Evolutionary conservation across 2,888 invertebrate species (phyloP).

Genomic region (Cheilosia scutellata): DNA sequence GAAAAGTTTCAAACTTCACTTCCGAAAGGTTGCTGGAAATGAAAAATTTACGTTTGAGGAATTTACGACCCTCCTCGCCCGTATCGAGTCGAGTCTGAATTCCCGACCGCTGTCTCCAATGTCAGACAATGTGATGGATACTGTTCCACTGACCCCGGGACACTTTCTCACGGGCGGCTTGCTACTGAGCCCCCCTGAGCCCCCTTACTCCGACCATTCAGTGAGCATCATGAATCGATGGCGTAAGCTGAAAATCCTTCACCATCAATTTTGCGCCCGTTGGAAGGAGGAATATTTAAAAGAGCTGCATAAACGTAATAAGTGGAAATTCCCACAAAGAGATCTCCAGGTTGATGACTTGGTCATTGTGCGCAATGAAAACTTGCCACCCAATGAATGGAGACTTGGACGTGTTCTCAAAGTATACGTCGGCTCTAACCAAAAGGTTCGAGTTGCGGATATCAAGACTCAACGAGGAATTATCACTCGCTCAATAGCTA

Average conservation of each 20-base stretch:
- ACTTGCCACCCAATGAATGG: slow-evolving; percentile 35
- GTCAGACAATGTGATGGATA: not conserved
- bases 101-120: not conserved
- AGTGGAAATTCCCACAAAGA: slow-evolving; percentile 52
- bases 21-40: not conserved
- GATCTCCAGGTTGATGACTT: slow-evolving; percentile 40
- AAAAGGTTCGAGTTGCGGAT: not conserved
- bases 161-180: not conserved
- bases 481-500: not conserved
- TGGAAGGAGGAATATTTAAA: slow-evolving; percentile 61
- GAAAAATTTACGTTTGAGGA: not conserved
- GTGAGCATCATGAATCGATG: slow-evolving; percentile 10
- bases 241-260: slow-evolving; percentile 10
- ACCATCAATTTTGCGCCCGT: slow-evolving; percentile 34
- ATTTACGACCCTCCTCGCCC: not conserved
- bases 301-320: slow-evolving; percentile 56
- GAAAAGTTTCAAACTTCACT: not conserved
- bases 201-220: not conserved
- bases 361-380: slow-evolving; percentile 43
- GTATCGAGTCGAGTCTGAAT: not conserved
- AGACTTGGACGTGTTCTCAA: slow-evolving; percentile 46
- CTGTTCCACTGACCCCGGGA: not conserved
- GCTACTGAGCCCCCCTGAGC: not conserved
- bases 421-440: slow-evolving; percentile 29
- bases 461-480: slow-evolving; percentile 5